phyloP scores from a whole-genome alignment of 2,888 invertebrate species.

The Leucozona laternaria region DNA sequence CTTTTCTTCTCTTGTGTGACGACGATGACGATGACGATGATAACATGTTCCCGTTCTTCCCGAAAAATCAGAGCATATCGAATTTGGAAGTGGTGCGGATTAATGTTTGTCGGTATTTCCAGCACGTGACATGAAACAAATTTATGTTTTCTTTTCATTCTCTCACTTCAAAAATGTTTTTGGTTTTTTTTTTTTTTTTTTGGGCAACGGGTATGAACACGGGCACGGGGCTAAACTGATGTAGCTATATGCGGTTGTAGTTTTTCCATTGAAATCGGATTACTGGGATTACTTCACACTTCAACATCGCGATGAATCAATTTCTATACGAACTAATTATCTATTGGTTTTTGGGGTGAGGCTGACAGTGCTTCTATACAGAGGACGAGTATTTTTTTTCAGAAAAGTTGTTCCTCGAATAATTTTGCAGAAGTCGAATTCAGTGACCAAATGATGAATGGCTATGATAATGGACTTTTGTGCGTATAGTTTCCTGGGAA shows the following conservation, averaged over 20 bases:
- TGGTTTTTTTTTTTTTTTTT: background rate
- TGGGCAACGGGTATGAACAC: constrained; percentile 33
- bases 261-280: constrained; percentile 70
- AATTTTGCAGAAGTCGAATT: constrained; percentile 42
- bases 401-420: constrained; percentile 21
- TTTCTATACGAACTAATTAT: constrained; percentile 70
- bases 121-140: constrained; percentile 74
- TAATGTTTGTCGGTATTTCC: constrained; percentile 72
- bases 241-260: constrained; percentile 16
- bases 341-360: constrained; percentile 14
- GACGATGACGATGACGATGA: too few relatives aligned
- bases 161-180: constrained; percentile 20
- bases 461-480: constrained; percentile 48
- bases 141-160: constrained; percentile 69
- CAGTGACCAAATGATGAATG: constrained; percentile 55
- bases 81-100: constrained; percentile 74
- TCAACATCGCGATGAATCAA: constrained; percentile 72
- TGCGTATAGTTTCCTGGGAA: constrained; percentile 44
- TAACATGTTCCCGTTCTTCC: constrained; percentile 37
- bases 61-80: constrained; percentile 69
- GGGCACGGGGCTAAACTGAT: constrained; percentile 36
- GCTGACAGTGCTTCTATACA: background rate
- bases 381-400: constrained; percentile 25
- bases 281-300: constrained; percentile 75
- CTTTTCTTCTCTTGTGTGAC: constrained; percentile 9